Percentiles rank a stretch among this genome's conserved stretches.
Evolutionary conservation across 2,113 vertebrate species (phyloP).

Genomic region (Crotalus tigris): DNA sequence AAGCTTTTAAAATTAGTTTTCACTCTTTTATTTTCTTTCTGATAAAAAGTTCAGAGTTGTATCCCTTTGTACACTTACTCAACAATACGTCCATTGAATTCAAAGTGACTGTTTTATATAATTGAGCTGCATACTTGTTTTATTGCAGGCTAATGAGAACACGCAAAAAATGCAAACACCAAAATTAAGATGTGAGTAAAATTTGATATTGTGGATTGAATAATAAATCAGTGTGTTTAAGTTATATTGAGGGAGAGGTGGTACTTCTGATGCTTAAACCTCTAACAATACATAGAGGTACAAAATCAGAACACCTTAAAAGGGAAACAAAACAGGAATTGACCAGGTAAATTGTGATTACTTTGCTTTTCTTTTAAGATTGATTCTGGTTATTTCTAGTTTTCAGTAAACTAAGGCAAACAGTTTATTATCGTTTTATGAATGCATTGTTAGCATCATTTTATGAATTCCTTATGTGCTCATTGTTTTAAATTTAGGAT

Average conservation of each 20-base stretch:
- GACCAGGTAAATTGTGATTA: neutral
- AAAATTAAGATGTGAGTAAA: neutral
- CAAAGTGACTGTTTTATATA: neutral
- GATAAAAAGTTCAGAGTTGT: neutral
- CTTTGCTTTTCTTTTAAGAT: neutral
- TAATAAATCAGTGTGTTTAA: neutral
- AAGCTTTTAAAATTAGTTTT: neutral
- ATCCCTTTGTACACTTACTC: neutral
- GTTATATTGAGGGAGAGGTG: neutral
- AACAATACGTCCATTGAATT: neutral
- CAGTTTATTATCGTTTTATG: neutral
- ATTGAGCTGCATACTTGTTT: neutral
- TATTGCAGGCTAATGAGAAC: neutral
- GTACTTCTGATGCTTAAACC: neutral
- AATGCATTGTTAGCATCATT: neutral
- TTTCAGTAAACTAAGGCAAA: neutral
- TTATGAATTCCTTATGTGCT: neutral
- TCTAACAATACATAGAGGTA: neutral
- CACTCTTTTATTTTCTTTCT: neutral
- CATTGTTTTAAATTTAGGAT: neutral
- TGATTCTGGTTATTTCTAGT: neutral
- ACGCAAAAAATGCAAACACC: neutral
- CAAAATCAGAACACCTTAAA: neutral
- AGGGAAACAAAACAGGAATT: neutral
- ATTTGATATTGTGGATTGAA: neutral